Conservation (phyloP, 2,888 invertebrate genomes). For the Diaperis boleti region DNA sequence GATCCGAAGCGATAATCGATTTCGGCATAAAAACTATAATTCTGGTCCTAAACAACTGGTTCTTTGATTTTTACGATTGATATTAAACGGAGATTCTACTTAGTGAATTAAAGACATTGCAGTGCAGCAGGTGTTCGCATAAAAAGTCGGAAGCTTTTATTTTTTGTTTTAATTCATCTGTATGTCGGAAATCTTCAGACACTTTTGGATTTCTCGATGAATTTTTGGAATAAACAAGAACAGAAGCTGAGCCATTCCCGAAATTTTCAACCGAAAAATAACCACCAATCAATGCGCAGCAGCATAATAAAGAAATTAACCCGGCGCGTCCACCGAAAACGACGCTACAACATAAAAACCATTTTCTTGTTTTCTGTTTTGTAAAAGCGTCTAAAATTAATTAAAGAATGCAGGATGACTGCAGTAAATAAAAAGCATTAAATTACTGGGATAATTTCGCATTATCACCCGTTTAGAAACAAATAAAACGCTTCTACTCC, state of each 20-base stretch:
- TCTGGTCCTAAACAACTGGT: slow-evolving; percentile 25
- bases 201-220: too few species aligned
- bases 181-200: too few species aligned
- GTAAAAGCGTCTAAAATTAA: slow-evolving; percentile 18
- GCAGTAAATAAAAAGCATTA: slow-evolving; percentile 15
- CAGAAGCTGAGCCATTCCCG: slow-evolving; percentile 3
- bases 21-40: slow-evolving; percentile 15
- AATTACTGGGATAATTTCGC: slow-evolving; percentile 26
- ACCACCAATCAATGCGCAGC: slow-evolving; percentile 7
- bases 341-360: slow-evolving; percentile 5
- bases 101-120: not conserved
- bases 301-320: slow-evolving; percentile 14
- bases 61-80: slow-evolving; percentile 24
- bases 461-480: slow-evolving; percentile 19
- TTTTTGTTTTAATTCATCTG: slow-evolving; percentile 22
- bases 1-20: slow-evolving; percentile 21
- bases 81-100: slow-evolving; percentile 28
- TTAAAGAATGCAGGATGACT: slow-evolving; percentile 22
- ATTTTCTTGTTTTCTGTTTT: slow-evolving; percentile 12
- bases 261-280: slow-evolving; percentile 23
- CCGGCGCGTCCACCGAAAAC: slow-evolving; percentile 25
- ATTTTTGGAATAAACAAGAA: slow-evolving; percentile 43
- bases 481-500: slow-evolving; percentile 7
- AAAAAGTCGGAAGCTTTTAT: slow-evolving; percentile 16
- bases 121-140: slow-evolving; percentile 28